These are phyloP conservation scores for Euspilapteryx auroguttella DNA, from an alignment of 2,888 invertebrate genomes.

Conservation along the genomic window DNA sequence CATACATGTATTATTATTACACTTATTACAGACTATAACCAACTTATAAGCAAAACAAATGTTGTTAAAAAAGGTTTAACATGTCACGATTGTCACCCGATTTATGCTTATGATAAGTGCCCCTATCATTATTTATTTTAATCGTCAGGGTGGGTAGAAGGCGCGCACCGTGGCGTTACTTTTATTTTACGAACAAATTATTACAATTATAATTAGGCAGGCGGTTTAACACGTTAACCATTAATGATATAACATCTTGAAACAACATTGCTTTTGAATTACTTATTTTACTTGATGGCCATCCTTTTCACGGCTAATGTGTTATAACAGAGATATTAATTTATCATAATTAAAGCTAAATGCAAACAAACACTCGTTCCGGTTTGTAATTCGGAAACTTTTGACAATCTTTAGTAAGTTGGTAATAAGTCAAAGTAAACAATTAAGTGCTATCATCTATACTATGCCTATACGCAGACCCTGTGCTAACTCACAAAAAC, in stretches of 20 bases:
- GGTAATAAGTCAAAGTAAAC: too few species aligned
- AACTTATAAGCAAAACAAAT: constrained; percentile 1
- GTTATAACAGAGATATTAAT: too few species aligned
- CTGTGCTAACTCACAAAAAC: too few species aligned
- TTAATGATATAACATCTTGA: constrained; percentile 45
- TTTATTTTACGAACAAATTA: constrained; percentile 45
- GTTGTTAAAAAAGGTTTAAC: neutral
- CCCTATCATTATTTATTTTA: constrained; percentile 2
- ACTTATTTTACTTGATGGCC: constrained; percentile 33
- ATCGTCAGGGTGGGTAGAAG: constrained; percentile 4
- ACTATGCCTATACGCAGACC: too few species aligned
- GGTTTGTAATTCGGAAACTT: too few species aligned
- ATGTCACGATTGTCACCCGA: neutral
- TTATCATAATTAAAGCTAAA: too few species aligned
- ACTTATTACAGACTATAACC: too few species aligned
- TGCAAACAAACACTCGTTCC: too few species aligned
- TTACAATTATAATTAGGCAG: constrained; percentile 34
- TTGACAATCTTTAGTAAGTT: too few species aligned
- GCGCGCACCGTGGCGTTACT: constrained; percentile 27
- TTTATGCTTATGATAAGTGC: neutral
- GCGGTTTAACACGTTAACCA: constrained; percentile 17
- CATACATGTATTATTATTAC: too few species aligned
- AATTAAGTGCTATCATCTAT: too few species aligned
- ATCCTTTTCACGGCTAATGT: constrained; percentile 23
- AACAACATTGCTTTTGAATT: constrained; percentile 49